These are phyloP conservation scores for Smittia sp. DNA, from an alignment of 2,888 invertebrate species.

Conservation along the genomic window DNA sequence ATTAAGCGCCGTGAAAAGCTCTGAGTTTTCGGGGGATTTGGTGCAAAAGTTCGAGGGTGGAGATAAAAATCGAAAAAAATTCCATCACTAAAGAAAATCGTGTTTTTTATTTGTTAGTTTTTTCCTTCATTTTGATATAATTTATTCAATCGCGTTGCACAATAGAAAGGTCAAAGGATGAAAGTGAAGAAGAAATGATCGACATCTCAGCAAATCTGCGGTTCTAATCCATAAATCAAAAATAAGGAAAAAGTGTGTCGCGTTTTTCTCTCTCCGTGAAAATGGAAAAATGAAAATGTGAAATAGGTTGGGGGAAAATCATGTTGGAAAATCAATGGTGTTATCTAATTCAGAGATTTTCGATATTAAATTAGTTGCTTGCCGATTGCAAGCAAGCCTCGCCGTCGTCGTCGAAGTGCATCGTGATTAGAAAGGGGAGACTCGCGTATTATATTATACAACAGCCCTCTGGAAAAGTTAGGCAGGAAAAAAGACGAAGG, in stretches of 20 bases:
- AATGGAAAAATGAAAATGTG: conserved; percentile 37
- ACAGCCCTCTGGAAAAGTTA: conserved; percentile 11
- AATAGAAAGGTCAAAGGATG: conserved; percentile 28
- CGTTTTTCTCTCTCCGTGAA: conserved; percentile 37
- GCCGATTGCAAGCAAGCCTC: conserved; percentile 2
- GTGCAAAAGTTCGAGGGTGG: conserved; percentile 35
- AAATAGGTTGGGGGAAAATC: conserved; percentile 37
- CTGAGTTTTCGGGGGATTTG: conserved; percentile 24
- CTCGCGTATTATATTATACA: conserved; percentile 3
- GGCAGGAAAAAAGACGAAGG: background rate
- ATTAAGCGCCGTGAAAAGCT: conserved; percentile 37
- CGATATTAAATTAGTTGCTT: conserved; percentile 14
- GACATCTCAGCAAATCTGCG: conserved; percentile 8
- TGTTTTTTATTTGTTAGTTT: conserved; percentile 39
- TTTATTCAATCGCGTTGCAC: conserved; percentile 4
- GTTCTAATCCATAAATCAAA: conserved; percentile 35
- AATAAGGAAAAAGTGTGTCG: conserved; percentile 40
- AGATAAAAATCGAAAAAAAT: conserved; percentile 27
- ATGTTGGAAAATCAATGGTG: conserved; percentile 41
- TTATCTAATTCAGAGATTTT: conserved; percentile 40
- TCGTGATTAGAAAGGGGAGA: conserved; percentile 15
- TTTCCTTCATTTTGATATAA: conserved; percentile 31
- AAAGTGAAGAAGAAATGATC: conserved; percentile 39
- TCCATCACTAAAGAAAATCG: conserved; percentile 26
- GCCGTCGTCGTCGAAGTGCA: background rate